A percentile compares a stretch with the other conserved stretches of the same genome.
Conservation (phyloP, 1,140 invertebrate species). For the Drosophila melanogaster region DNA sequence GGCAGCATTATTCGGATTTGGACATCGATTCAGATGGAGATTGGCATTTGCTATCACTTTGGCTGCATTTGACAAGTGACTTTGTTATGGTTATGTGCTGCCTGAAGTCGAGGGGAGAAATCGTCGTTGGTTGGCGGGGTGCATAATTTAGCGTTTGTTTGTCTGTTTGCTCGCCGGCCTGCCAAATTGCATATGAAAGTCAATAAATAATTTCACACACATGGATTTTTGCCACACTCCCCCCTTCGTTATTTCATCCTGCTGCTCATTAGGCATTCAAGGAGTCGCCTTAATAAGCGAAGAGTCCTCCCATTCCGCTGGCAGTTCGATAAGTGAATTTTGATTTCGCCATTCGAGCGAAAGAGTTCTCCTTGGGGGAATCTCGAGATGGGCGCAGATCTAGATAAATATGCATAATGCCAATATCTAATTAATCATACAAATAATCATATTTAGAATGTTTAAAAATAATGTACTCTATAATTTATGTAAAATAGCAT, state of each 20-base stretch:
- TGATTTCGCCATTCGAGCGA: slow-evolving; percentile 18
- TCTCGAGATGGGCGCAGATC: neutral
- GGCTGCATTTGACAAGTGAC: slow-evolving; percentile 6
- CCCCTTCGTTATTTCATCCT: slow-evolving; percentile 19
- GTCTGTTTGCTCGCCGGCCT: slow-evolving; percentile 35
- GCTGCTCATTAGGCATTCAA: slow-evolving; percentile 75
- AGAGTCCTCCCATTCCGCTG: slow-evolving; percentile 13
- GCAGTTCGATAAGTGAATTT: slow-evolving; percentile 29
- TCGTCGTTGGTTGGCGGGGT: slow-evolving; percentile 9
- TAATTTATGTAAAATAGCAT: too few species aligned
- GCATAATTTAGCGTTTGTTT: slow-evolving; percentile 66
- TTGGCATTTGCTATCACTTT: neutral
- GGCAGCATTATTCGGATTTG: neutral
- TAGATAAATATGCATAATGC: too few species aligned
- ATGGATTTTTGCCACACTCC: neutral
- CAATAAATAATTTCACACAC: slow-evolving; percentile 70
- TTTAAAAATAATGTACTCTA: too few species aligned
- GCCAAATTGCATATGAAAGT: slow-evolving; percentile 79
- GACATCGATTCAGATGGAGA: neutral
- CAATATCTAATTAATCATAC: too few species aligned
- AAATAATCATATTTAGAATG: too few species aligned
- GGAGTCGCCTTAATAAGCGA: slow-evolving; percentile 55
- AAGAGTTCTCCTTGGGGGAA: neutral
- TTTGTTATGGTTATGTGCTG: slow-evolving; percentile 44
- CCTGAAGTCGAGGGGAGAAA: slow-evolving; percentile 45